These are phyloP conservation scores for Pachyseris speciosa DNA, from an alignment of 64 coral and sea anemone genomes.

Conservation along the genomic window DNA sequence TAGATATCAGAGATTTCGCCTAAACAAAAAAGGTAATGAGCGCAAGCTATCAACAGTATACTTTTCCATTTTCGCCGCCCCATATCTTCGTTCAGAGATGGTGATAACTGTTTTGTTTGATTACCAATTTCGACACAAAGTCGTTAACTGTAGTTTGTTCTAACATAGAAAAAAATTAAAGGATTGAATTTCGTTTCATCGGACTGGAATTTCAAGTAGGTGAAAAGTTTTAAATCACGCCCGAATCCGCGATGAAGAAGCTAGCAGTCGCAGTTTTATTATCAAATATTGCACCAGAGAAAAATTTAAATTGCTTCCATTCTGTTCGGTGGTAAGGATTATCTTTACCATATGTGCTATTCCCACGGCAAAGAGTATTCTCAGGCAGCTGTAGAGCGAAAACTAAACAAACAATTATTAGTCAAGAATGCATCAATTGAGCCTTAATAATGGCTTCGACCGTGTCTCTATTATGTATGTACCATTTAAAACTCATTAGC, in stretches of 20 bases:
- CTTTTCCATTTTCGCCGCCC: background rate
- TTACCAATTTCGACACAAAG: background rate
- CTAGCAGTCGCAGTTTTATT: background rate
- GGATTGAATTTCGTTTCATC: background rate
- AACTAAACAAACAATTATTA: conserved; percentile 84
- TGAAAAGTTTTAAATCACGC: background rate
- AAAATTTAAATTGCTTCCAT: conserved; percentile 8
- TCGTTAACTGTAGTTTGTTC: background rate
- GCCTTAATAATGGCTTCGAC: conserved; percentile 48
- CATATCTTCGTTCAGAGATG: background rate
- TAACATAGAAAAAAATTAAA: background rate
- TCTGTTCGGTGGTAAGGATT: conserved; percentile 1
- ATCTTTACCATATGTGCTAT: conserved; percentile 58
- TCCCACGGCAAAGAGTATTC: conserved; percentile 56
- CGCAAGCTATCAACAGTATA: background rate
- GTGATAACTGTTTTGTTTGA: background rate
- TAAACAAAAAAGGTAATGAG: too few relatives aligned
- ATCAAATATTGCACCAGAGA: background rate
- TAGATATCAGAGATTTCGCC: too few relatives aligned
- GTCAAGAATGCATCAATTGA: conserved; percentile 71
- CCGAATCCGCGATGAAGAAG: too few relatives aligned
- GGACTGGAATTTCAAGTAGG: background rate
- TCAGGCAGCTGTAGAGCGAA: conserved; percentile 60
- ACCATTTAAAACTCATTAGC: conserved; percentile 74
- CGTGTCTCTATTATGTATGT: conserved; percentile 54